Base-by-base conservation (phyloP, 2,888 invertebrate species). In the Pelosia muscerda region DNA sequence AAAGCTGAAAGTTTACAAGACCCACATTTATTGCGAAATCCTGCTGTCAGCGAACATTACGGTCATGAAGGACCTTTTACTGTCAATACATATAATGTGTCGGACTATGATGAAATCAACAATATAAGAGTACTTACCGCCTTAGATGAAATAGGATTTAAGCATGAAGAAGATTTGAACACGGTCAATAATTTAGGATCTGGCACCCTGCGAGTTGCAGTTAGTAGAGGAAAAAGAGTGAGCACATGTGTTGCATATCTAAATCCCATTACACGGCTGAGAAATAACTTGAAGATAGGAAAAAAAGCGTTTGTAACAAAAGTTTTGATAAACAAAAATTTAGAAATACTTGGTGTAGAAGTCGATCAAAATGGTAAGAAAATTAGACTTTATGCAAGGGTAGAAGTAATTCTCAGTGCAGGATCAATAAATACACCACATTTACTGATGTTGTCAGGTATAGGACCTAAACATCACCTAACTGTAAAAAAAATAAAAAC, bases 31-130 rank as follows among this genome's bases (percentile, higher is more conserved):
- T 66, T 63, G 54, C 66, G 56, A 56, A 67, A 65, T 59, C 38
- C 67, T 15, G n/a, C 10, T 11, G 38, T 13, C 90, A 92, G n/a
- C 95, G 95, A 71, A 23, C 63, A 66, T 53, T 81, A 79, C 25
- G 81, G 81, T 0, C 69, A 62, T 1, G n/a, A 74, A n/a, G 81
- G 81, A 26, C 78, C 78, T 11, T 25, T 78, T 8, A 13, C 23
- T 42, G 10, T 81, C 9, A 72, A 71, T 31, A 38, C 38, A 55
- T 75, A 66, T 56, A 81, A 82, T 64, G 3, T 19, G 22, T 72
- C 74, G 6, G n/a, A 60, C 54, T 49, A 57, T 2, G 13, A 15
- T 9, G 0, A 67, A 11, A 0, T 9, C 0, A 2, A 68, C 13
- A 65, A 71, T n/a, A 2, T 6, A 42, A 6, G 19, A 8, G 42